A percentile compares a stretch with the other conserved stretches of the same genome.
Conservation (phyloP, 2,888 invertebrate species). For the Stenotaenia linearis region DNA sequence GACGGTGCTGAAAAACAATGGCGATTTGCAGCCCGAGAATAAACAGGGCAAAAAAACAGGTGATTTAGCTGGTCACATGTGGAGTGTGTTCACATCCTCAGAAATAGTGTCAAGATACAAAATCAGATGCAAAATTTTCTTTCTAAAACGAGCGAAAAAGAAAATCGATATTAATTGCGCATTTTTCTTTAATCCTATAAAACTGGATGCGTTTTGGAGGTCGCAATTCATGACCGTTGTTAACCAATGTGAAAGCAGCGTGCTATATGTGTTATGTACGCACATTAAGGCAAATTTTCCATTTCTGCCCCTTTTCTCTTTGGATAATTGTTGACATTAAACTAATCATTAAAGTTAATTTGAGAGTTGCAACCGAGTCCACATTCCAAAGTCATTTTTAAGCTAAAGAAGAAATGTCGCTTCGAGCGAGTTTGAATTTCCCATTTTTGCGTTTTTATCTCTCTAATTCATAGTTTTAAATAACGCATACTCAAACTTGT, state of each 20-base stretch:
- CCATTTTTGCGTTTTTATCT: background rate
- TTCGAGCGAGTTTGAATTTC: background rate
- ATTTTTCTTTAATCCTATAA: too few species aligned
- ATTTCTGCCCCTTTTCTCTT: background rate
- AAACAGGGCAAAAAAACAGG: slow-evolving; percentile 32
- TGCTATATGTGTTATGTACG: background rate
- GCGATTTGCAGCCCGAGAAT: slow-evolving; percentile 5
- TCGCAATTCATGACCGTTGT: too few species aligned
- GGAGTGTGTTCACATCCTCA: too few species aligned
- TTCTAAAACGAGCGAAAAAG: too few species aligned
- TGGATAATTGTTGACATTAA: background rate
- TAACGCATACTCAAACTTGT: background rate
- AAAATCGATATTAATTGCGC: too few species aligned
- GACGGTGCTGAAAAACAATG: slow-evolving; percentile 9
- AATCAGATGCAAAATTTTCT: too few species aligned
- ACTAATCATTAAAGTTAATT: background rate
- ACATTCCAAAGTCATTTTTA: background rate
- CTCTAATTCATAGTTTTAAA: background rate
- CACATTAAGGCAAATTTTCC: background rate
- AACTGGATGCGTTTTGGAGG: background rate
- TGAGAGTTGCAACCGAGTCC: background rate
- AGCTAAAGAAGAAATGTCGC: background rate
- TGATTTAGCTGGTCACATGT: background rate
- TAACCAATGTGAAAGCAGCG: background rate
- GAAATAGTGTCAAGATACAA: too few species aligned